These are phyloP conservation scores for Crenichthys baileyi DNA, from an alignment of 2,797 vertebrate species.

Conservation along the genomic window DNA sequence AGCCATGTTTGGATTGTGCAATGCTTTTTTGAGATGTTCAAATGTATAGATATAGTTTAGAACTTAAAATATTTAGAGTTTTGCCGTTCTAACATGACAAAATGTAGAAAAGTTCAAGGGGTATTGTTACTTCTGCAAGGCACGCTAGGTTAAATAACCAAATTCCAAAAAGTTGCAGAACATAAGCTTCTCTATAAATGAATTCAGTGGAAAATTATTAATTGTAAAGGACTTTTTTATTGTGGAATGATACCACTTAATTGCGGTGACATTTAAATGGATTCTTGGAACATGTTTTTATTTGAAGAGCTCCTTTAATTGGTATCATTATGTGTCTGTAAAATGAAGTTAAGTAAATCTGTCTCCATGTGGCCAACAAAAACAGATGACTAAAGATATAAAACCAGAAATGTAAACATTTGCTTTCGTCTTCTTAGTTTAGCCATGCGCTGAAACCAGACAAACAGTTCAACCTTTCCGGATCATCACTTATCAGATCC, in stretches of 20 bases:
- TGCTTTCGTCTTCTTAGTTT: constrained; percentile 2
- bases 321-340: neutral
- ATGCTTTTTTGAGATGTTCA: too few species aligned
- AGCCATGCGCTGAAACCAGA: neutral
- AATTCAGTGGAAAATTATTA: too few species aligned
- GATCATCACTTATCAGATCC: neutral
- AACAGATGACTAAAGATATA: neutral
- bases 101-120: neutral
- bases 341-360: neutral
- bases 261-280: neutral
- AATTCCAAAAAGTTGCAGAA: constrained; percentile 11
- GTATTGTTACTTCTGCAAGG: too few species aligned
- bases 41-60: too few species aligned
- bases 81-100: neutral
- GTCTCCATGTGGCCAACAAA: neutral
- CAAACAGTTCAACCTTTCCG: neutral
- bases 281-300: neutral
- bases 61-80: neutral
- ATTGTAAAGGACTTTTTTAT: too few species aligned
- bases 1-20: too few species aligned
- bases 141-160: too few species aligned
- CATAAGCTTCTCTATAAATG: neutral
- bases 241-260: neutral
- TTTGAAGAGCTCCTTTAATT: neutral
- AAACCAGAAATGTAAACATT: neutral